Base-by-base conservation (phyloP, 2,113 vertebrate genomes). In the Sylvilagus bachmani region DNA sequence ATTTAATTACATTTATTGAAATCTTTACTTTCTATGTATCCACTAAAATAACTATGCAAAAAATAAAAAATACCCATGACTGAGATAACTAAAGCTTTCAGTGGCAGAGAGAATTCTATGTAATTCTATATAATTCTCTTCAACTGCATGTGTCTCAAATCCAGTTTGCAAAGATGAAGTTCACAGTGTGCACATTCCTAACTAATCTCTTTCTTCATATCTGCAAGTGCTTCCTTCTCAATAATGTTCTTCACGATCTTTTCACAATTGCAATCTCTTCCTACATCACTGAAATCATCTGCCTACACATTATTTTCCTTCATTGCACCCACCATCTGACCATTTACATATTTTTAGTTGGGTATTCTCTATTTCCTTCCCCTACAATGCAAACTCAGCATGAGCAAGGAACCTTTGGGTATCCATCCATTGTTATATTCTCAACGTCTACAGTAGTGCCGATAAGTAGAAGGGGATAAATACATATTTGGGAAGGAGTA, bases 1-100 rank as follows among this genome's bases (percentile, higher is more conserved):
- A 67, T 36, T 93, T 86, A 96, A 51, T 75, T 61, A 38, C 7
- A 36, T 62, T 96, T 83, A 79, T 24, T 70, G 36, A 89, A 62
- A 10, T 7, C 16, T 91, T 75, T 80, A 33, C 1, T 80, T 70
- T 71, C 69, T 70, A 38, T 81, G 21, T 44, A 44, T 84, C 78
- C 77, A 24, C 10, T 91, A 1, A 66, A 58, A 67, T 74, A 71
- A 91, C 10, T 69, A n/a, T 70, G 21, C 5, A 49, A 82, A 92
- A 58, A 89, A 71, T 49, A 27, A 9, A 33, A 87, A 87, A 13
- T 24, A 53, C 25, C 14, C 19, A 3, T 78, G 16, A 61, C 55
- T 51, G 10, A 93, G 2, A 84, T 38, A 78, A 75, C 7, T 73
- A 64, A 24, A 73, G 71, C 12, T 81, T 88, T 93, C 49, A 53